phyloP scores from a whole-genome alignment of 92 coral and sea anemone genomes.

The Epizoanthus fatuus region DNA sequence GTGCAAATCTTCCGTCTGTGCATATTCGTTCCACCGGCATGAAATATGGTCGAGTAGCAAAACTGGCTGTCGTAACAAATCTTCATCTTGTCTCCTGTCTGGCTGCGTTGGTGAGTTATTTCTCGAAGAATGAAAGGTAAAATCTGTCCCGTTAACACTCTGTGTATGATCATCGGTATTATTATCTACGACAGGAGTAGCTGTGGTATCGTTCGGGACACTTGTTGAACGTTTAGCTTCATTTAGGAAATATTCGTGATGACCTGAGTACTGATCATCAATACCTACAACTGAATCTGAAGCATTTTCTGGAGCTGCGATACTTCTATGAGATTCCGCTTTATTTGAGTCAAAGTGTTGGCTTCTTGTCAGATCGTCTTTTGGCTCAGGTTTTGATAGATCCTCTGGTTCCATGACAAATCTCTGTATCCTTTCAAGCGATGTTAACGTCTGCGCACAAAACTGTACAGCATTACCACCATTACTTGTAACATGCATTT shows the following conservation, averaged over 20 bases:
- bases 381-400: neutral
- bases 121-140: neutral
- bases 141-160: neutral
- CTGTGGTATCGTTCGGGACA: too few relatives aligned
- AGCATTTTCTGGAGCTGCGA: too few relatives aligned
- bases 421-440: neutral
- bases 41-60: neutral
- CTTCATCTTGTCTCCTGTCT: neutral
- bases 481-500: neutral
- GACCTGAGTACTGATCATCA: too few relatives aligned
- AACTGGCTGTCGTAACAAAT: neutral
- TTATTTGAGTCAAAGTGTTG: neutral
- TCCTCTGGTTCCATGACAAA: neutral
- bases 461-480: neutral
- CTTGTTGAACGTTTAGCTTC: too few relatives aligned
- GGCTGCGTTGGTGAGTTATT: neutral
- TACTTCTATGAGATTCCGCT: too few relatives aligned
- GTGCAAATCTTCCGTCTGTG: slow-evolving; percentile 4
- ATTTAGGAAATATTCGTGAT: too few relatives aligned
- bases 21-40: neutral
- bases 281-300: too few relatives aligned
- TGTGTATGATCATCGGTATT: neutral
- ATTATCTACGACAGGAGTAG: neutral
- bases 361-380: neutral
- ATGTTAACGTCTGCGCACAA: neutral